These are phyloP conservation scores for Nomia melanderi DNA, from an alignment of 1,140 invertebrate genomes.

Conservation along the genomic window DNA sequence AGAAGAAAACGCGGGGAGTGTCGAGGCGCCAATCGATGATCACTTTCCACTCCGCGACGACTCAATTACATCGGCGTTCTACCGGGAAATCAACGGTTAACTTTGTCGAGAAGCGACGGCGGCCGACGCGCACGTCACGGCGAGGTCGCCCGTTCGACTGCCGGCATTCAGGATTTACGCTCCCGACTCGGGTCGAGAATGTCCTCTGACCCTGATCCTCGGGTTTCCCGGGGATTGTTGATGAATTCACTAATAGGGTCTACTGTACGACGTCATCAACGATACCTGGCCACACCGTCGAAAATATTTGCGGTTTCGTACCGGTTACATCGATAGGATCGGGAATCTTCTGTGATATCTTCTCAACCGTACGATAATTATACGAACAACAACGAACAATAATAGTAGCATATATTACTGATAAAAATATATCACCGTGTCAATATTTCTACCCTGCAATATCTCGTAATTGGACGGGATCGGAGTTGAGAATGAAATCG, in stretches of 20 bases:
- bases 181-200: neutral
- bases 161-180: neutral
- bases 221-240: neutral
- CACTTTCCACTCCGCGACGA: slow-evolving; percentile 22
- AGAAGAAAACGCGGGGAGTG: neutral
- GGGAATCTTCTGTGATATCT: too few species aligned
- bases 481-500: too few species aligned
- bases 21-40: slow-evolving; percentile 22
- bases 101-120: slow-evolving; percentile 32
- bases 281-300: neutral
- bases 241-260: neutral
- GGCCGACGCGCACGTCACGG: too few species aligned
- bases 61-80: slow-evolving; percentile 32
- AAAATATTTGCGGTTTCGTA: neutral
- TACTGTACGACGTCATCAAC: neutral
- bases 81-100: slow-evolving; percentile 40
- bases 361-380: too few species aligned
- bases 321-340: too few species aligned
- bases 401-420: too few species aligned
- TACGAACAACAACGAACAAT: too few species aligned
- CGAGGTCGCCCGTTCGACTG: neutral
- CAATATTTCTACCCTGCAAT: too few species aligned
- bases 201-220: too few species aligned
- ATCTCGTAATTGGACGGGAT: too few species aligned
- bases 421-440: too few species aligned